Conservation (phyloP, 2,113 vertebrate species). For the Brachyhypopomus gauderio region DNA sequence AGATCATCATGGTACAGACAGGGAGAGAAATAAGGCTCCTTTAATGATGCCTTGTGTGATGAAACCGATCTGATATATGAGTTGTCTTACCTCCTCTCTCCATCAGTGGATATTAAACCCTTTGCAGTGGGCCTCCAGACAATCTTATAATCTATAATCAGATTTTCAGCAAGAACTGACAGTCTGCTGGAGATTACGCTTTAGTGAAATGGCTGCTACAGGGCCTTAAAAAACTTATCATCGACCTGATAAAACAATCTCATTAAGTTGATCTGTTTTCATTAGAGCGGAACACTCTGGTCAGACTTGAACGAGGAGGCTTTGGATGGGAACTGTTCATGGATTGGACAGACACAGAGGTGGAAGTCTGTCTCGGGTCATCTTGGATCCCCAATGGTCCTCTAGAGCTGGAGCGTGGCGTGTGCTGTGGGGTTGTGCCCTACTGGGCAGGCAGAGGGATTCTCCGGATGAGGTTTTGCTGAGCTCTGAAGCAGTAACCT, state of each 20-base stretch:
- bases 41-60: conserved; percentile 53
- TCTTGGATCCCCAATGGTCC: conserved; percentile 40
- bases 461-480: conserved; percentile 36
- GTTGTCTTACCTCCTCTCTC: conserved; percentile 45
- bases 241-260: conserved; percentile 41
- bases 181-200: conserved; percentile 50
- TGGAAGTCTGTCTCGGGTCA: conserved; percentile 20
- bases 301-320: conserved; percentile 19
- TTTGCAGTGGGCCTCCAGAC: conserved; percentile 48
- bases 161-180: conserved; percentile 44
- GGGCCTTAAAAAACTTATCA: conserved; percentile 41
- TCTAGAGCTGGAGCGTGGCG: conserved; percentile 39
- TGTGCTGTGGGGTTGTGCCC: conserved; percentile 25
- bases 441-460: conserved; percentile 51
- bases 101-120: conserved; percentile 54
- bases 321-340: conserved; percentile 22
- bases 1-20: conserved; percentile 32
- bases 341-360: conserved; percentile 26
- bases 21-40: conserved; percentile 32
- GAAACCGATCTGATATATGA: conserved; percentile 46
- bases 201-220: conserved; percentile 45
- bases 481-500: conserved; percentile 11
- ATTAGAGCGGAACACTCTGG: conserved; percentile 22
- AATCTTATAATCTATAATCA: conserved; percentile 57
- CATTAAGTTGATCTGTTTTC: conserved; percentile 47